Evolutionary conservation across 1,140 invertebrate genomes (phyloP), one percentile per base, ranked within the genome.

Genomic region (Propsilocerus akamusi): DNA sequence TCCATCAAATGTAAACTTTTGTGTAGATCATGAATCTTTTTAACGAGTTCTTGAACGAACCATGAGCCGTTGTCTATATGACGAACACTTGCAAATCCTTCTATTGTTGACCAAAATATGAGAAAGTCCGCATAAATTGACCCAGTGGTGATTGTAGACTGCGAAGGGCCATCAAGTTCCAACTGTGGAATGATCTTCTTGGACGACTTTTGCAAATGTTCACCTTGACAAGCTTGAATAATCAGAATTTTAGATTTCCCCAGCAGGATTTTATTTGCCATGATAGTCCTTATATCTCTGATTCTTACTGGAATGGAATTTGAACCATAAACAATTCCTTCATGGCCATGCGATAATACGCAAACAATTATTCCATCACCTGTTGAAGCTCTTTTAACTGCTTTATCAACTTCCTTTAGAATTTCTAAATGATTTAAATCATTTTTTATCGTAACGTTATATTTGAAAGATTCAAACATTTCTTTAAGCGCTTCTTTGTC

Each of bases 11-110:
- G 62, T 8, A 53, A 46, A 4, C 60, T 64, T 22, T 5, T 26
- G 22, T 32, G 22, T 24, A 25, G 3, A 17, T 34, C 37, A 3
- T n/a, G 3, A 50, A 20, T 41, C 26, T 46, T 41, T 11, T 50
- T 54, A 49, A 60, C 63, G 2, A 65, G 47, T 7, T 56, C 51
- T 46, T 64, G 60, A 22, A 65, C 60, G 25, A 65, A 65, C 63
- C 63, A 65, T 46, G 58, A 62, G 25, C 63, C 63, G 0, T 47
- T n/a, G 5, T 53, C 26, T 6, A 55, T 63, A 32, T 65, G 59
- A 5, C 63, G 55, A 32, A 64, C 25, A 3, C 61, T 56, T 0
- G 53, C 32, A 47, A 54, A 61, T 0, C 63, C 61, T 0, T 54
- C 53, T 3, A 65, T 60, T 3, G 63, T 63, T 4, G 62, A 62